These are phyloP conservation scores for Calliopsis andreniformis DNA, from an alignment of 1,140 invertebrate species.

Conservation along the genomic window DNA sequence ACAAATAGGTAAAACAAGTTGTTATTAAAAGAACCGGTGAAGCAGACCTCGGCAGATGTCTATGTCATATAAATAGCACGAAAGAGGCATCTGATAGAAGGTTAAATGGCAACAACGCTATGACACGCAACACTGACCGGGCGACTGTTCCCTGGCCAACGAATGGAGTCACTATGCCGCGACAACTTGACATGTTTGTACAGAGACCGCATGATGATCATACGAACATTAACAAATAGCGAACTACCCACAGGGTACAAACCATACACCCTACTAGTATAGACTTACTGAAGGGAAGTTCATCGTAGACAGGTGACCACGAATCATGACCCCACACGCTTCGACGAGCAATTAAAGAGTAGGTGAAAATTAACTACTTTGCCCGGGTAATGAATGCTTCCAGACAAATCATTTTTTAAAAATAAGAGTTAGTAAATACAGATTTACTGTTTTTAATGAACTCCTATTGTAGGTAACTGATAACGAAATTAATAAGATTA, in stretches of 20 bases:
- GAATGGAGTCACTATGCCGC: slow-evolving; percentile 71
- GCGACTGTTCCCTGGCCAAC: slow-evolving; percentile 63
- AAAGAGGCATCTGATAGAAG: slow-evolving; percentile 74
- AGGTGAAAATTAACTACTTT: neutral
- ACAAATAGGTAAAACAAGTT: slow-evolving; percentile 8
- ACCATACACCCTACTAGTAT: slow-evolving; percentile 42
- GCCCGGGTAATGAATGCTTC: no score
- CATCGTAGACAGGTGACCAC: slow-evolving; percentile 65
- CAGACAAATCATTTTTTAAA: no score
- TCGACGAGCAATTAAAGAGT: slow-evolving; percentile 32
- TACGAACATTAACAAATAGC: slow-evolving; percentile 66
- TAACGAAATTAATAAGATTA: no score
- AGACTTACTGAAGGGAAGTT: slow-evolving; percentile 59
- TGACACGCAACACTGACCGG: slow-evolving; percentile 71
- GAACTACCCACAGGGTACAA: slow-evolving; percentile 56
- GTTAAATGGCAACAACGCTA: slow-evolving; percentile 73
- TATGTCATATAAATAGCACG: slow-evolving; percentile 69
- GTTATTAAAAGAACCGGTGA: slow-evolving; percentile 49
- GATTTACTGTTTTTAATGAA: no score
- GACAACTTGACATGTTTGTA: slow-evolving; percentile 79
- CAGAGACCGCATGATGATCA: slow-evolving; percentile 72
- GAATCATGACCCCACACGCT: slow-evolving; percentile 40
- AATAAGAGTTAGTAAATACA: no score
- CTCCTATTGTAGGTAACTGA: no score
- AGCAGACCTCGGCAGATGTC: slow-evolving; percentile 57